Conservation (phyloP, 2,888 invertebrate genomes). For the Ptilodon capucinus region DNA sequence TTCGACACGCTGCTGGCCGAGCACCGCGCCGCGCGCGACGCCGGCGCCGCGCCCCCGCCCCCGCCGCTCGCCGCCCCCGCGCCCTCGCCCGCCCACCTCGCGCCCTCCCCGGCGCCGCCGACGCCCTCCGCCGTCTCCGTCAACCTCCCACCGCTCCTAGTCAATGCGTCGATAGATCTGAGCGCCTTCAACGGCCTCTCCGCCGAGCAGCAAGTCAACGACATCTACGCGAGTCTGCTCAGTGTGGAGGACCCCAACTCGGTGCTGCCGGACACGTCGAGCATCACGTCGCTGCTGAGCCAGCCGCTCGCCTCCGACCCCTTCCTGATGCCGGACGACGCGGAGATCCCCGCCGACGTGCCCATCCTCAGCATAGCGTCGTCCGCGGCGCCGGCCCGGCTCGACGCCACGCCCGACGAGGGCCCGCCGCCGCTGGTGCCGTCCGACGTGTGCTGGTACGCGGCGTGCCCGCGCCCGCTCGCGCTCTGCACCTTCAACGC, state of each 20-base stretch:
- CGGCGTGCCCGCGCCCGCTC: slow-evolving; percentile 83
- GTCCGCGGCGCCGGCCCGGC: slow-evolving; percentile 36
- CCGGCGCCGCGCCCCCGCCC: slow-evolving; percentile 41
- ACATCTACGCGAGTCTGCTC: slow-evolving; percentile 68
- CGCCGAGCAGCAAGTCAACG: slow-evolving; percentile 69
- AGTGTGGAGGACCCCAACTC: slow-evolving; percentile 62
- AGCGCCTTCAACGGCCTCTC: slow-evolving; percentile 61
- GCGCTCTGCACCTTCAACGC: slow-evolving; percentile 82
- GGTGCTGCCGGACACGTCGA: slow-evolving; percentile 62
- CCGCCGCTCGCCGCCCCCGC: slow-evolving; percentile 32
- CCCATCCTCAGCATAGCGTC: slow-evolving; percentile 50
- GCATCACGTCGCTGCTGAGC: slow-evolving; percentile 62
- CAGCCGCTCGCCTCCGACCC: slow-evolving; percentile 57
- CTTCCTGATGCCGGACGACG: slow-evolving; percentile 61
- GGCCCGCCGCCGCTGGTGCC: slow-evolving; percentile 56
- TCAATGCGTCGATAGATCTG: slow-evolving; percentile 64
- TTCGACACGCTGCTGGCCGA: slow-evolving; percentile 90
- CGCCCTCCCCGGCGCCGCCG: slow-evolving; percentile 26
- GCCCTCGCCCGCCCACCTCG: slow-evolving; percentile 24
- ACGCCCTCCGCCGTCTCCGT: slow-evolving; percentile 33
- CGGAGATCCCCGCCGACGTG: slow-evolving; percentile 45
- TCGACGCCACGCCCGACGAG: slow-evolving; percentile 43
- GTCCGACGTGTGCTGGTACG: slow-evolving; percentile 74
- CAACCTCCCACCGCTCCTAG: slow-evolving; percentile 62
- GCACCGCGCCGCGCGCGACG: slow-evolving; percentile 86